Evolutionary conservation across 2,888 invertebrate species (phyloP).

Genomic region (Pyrochroa serraticornis): DNA sequence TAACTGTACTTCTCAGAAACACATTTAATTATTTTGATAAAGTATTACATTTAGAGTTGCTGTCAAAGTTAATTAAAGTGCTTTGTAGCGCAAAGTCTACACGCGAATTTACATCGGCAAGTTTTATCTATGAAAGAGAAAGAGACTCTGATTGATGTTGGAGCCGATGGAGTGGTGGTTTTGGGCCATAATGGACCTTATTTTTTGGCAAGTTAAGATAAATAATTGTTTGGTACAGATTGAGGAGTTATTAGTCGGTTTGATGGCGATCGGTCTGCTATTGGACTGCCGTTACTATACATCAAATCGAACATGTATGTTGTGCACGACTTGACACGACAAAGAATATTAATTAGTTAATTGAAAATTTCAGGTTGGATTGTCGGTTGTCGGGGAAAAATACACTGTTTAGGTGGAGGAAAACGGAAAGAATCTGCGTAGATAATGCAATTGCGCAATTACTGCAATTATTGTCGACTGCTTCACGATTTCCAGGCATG

Average conservation of each 20-base stretch:
- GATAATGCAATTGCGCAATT: no score
- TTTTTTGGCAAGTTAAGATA: slow-evolving; percentile 1
- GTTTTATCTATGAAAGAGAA: no score
- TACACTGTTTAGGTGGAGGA: no score
- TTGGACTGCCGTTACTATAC: no score
- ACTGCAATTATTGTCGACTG: no score
- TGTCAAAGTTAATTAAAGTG: slow-evolving; percentile 33
- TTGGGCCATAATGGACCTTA: slow-evolving; percentile 6
- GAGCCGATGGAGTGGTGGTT: neutral
- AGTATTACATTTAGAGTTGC: slow-evolving; percentile 23
- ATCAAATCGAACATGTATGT: neutral
- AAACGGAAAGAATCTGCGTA: no score
- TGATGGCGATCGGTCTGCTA: no score
- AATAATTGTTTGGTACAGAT: neutral
- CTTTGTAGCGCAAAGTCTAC: slow-evolving; percentile 14
- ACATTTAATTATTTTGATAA: slow-evolving; percentile 34
- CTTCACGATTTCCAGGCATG: no score
- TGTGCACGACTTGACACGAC: neutral
- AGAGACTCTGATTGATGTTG: no score
- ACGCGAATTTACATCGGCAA: slow-evolving; percentile 13
- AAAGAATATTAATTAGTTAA: slow-evolving; percentile 12
- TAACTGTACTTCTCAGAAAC: slow-evolving; percentile 24
- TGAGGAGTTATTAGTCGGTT: neutral
- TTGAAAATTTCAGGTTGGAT: no score
- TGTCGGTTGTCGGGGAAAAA: neutral